Conservation (phyloP, 2,797 vertebrate species). For the Sparus aurata region DNA sequence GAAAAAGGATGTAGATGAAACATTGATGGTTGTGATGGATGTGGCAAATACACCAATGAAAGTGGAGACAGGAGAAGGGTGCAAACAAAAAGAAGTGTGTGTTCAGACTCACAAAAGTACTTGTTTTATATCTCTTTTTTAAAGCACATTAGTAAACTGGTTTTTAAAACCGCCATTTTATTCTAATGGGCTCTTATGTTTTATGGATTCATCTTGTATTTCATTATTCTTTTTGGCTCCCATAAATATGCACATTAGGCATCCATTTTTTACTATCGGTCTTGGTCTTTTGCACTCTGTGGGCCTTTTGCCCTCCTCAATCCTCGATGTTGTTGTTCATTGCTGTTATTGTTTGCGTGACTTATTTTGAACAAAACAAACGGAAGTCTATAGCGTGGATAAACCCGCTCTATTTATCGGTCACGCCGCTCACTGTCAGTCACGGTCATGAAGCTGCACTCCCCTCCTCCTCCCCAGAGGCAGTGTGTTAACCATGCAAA, state of each 20-base stretch:
- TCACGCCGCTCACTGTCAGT: constrained; percentile 51
- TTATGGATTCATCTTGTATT: constrained; percentile 28
- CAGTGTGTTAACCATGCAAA: constrained; percentile 50
- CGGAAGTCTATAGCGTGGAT: neutral
- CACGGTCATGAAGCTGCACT: constrained; percentile 18
- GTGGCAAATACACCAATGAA: neutral
- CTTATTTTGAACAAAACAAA: constrained; percentile 18
- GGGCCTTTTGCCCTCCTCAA: neutral
- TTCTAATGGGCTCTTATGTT: constrained; percentile 29
- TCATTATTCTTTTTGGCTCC: constrained; percentile 3
- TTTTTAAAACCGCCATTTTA: constrained; percentile 29
- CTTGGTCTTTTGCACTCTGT: neutral
- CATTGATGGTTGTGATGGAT: neutral
- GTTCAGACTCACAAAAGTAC: constrained; percentile 20
- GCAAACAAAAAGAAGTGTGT: neutral
- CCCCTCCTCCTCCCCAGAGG: constrained; percentile 32
- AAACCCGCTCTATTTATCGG: constrained; percentile 40
- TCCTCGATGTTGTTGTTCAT: neutral
- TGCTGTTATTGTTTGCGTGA: neutral
- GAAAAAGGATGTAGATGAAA: neutral
- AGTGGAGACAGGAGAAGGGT: neutral
- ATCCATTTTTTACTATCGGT: neutral
- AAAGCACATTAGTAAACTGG: constrained; percentile 33
- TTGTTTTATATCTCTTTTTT: constrained; percentile 23
- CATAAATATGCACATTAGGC: constrained; percentile 25